These are phyloP conservation scores for Acanthornis magna DNA, from an alignment of 2,797 vertebrate species.

Conservation along the genomic window DNA sequence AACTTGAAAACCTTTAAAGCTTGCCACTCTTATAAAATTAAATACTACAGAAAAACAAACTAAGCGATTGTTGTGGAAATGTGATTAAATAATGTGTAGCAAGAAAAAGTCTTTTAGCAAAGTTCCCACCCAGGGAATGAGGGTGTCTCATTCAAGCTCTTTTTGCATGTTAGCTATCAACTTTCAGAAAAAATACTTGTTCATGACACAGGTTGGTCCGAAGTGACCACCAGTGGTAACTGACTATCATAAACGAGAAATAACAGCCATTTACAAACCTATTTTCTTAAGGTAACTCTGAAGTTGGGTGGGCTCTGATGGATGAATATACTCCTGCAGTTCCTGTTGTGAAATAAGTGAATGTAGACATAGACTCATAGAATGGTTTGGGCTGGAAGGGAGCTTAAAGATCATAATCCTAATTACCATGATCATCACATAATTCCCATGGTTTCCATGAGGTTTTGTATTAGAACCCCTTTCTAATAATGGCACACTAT, in stretches of 20 bases:
- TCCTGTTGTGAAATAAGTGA: neutral
- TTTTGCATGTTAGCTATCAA: neutral
- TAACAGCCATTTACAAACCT: neutral
- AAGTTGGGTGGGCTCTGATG: neutral
- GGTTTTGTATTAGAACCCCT: neutral
- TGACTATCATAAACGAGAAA: neutral
- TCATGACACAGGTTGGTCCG: neutral
- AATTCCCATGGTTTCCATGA: neutral
- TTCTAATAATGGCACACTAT: neutral
- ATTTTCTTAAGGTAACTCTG: neutral
- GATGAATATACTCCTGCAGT: neutral
- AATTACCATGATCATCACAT: neutral
- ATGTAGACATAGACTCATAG: fast-evolving
- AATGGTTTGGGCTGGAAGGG: neutral
- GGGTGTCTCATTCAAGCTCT: neutral
- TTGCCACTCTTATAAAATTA: neutral
- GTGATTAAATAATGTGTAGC: fast-evolving
- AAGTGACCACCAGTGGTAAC: neutral
- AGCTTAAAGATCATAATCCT: neutral
- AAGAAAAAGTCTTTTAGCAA: neutral
- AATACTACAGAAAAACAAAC: neutral
- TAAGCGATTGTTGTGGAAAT: neutral
- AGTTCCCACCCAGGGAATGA: neutral
- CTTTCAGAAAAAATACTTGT: neutral
- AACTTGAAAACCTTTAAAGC: neutral